These are phyloP conservation scores for Phortica magna DNA, from an alignment of 2,888 invertebrate species.

Conservation along the genomic window DNA sequence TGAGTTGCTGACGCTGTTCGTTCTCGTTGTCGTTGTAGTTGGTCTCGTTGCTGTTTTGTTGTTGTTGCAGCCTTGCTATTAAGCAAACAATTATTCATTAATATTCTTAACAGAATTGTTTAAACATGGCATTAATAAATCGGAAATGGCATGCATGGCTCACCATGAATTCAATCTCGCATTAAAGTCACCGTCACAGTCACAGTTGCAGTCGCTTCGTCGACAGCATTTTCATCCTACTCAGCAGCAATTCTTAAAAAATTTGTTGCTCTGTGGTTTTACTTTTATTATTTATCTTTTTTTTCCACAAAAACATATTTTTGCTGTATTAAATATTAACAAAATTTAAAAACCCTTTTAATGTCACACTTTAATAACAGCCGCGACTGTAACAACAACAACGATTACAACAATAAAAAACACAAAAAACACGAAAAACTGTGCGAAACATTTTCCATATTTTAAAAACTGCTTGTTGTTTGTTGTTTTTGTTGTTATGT, in stretches of 20 bases:
- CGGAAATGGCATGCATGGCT: background rate
- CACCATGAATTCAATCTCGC: background rate
- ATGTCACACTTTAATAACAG: background rate
- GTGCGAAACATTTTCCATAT: background rate
- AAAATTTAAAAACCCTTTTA: background rate
- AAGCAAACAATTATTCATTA: slow-evolving; percentile 3
- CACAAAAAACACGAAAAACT: too few relatives aligned
- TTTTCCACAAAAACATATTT: too few relatives aligned
- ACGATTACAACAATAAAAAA: too few relatives aligned
- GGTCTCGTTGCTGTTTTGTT: too few relatives aligned
- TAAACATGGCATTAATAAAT: background rate
- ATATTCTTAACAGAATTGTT: slow-evolving; percentile 3
- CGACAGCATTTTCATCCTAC: too few relatives aligned
- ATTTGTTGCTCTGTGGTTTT: too few relatives aligned
- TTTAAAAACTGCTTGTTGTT: background rate
- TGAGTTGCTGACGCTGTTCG: background rate
- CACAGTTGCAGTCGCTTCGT: background rate
- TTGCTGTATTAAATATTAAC: background rate
- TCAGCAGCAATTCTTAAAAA: too few relatives aligned
- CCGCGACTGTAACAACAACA: background rate
- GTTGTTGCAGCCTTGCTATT: background rate
- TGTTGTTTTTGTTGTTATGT: background rate
- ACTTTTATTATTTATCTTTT: too few relatives aligned
- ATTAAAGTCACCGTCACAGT: background rate
- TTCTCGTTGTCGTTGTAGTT: background rate